Percentiles rank a stretch among this genome's conserved stretches.
These are phyloP conservation scores for Macquaria australasica DNA, from an alignment of 2,113 vertebrate species.

Conservation along the genomic window DNA sequence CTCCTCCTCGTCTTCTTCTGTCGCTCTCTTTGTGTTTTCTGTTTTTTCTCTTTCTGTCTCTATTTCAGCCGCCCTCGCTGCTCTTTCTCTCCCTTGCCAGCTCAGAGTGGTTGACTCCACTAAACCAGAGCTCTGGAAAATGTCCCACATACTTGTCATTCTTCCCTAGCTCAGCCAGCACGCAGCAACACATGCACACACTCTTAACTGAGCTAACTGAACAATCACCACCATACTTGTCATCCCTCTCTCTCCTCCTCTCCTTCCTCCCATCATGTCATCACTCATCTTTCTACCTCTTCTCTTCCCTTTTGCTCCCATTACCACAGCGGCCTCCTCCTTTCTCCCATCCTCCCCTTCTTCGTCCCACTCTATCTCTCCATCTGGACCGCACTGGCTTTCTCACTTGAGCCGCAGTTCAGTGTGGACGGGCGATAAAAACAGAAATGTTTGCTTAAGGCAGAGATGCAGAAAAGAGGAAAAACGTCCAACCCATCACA, in stretches of 20 bases:
- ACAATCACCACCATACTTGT: conserved; percentile 10
- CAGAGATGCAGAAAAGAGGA: not conserved
- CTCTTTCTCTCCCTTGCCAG: conserved; percentile 32
- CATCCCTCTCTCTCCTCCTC: conserved; percentile 13
- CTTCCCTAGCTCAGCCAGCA: conserved; percentile 72
- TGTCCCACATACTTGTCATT: conserved; percentile 85
- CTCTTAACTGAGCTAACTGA: conserved; percentile 15
- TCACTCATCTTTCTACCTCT: conserved; percentile 35
- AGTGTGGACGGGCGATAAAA: conserved; percentile 15
- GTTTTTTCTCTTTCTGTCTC: not conserved
- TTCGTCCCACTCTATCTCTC: conserved; percentile 25
- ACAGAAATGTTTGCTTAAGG: not conserved
- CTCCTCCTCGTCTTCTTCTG: not conserved
- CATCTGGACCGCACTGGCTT: conserved; percentile 38
- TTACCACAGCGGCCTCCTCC: conserved; percentile 5
- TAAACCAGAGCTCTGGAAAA: conserved; percentile 82
- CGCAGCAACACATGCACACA: conserved; percentile 37
- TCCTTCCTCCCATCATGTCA: conserved; percentile 41
- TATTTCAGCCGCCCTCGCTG: conserved; percentile 1
- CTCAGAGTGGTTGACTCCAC: conserved; percentile 60
- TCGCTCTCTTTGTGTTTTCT: not conserved
- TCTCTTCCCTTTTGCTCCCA: not conserved
- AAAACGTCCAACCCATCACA: not conserved
- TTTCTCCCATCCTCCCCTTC: conserved; percentile 21
- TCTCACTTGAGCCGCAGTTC: conserved; percentile 43